Evolutionary conservation across 2,797 vertebrate genomes (phyloP), one percentile per base, ranked within the genome.

Genomic region (Anomalospiza imberbis): DNA sequence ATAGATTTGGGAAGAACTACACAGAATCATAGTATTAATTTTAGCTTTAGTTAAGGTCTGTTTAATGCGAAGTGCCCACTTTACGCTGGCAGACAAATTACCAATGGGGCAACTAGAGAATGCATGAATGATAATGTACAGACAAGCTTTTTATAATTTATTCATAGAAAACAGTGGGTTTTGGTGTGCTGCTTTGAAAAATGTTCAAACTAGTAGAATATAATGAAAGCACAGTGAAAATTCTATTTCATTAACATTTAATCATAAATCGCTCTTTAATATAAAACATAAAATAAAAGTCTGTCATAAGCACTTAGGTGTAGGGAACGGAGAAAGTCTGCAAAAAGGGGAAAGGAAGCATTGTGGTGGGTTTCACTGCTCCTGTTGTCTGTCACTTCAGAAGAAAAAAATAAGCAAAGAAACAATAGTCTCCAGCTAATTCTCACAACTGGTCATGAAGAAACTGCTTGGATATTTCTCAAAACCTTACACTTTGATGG

Each of bases 121-220:
- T 98, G 98, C 98, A 98, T 98, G 96, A 98, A 97, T 97, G 98
- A 98, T 98, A 98, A 98, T 98, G 98, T 98, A 98, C 98, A 99
- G 98, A 98, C 98, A 98, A 98, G 98, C 97, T 97, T 97, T 98
- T 97, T 98, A 99, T 99, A 98, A 99, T 98, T 99, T 98, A 99
- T 99, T 99, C 98, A 99, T 98, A 97, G 98, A 98, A 99, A 99
- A 99, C 98, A 98, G 98, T 98, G 98, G 98, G 98, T 98, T 99
- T 99, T 98, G 98, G 98, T 98, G 98, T 98, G 98, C 98, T 98
- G 98, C 98, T 99, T 98, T 99, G 98, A 99, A 99, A 99, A 99
- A 99, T 98, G 98, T 98, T 98, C 98, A 99, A 98, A 99, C 98
- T 98, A 98, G 98, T 97, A 98, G 98, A 98, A 98, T 98, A 98